Base-by-base conservation (phyloP, 1,140 invertebrate genomes). In the Araneus ventricosus region DNA sequence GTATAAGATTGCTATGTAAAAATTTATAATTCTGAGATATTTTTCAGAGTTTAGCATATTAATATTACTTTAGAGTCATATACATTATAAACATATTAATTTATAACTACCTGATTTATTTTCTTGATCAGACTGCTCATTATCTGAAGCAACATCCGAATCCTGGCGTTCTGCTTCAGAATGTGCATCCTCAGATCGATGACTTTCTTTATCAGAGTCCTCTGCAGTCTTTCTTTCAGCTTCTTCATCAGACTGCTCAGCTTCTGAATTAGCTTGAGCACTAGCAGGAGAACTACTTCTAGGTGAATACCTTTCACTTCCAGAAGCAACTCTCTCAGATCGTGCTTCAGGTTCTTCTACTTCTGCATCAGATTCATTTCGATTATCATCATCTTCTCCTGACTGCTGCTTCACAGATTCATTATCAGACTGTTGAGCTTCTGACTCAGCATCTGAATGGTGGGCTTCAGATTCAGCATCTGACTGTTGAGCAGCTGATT, bases 41-140 rank as follows among this genome's bases (percentile, higher is more conserved):
- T 52, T 52, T 2, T 17, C 10, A 52, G 45, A 52, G 17, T 52
- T 52, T 52, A 52, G 45, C 45, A 14, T 17, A 52, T 52, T 17
- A 52, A 14, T 14, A 17, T 52, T 14, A 52, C 17, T 52, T 52
- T 52, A 2, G 10, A 52, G 3, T 52, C 41, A n/a, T 14, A 52
- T 52, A 52, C 14, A 14, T 52, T 52, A 52, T 52, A 52, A 52
- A 52, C 10, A 52, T 14, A 14, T 14, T 14, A 14, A 52, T 14
- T 57, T 6, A 30, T 86, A 52, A 59, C 20, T 88, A 93, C 92
- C 75, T 82, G 86, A 88, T 80, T 63, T 89, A 27, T 80, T 79
- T 39, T 80, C 91, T 63, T 93, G 67, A 30, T 93, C 92, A 84
- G 87, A 93, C n/a, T 79, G 85, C 27, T 93, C 86, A 88, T 88